Conservation (phyloP, 1,140 invertebrate species). For the Drosophila rufa region DNA sequence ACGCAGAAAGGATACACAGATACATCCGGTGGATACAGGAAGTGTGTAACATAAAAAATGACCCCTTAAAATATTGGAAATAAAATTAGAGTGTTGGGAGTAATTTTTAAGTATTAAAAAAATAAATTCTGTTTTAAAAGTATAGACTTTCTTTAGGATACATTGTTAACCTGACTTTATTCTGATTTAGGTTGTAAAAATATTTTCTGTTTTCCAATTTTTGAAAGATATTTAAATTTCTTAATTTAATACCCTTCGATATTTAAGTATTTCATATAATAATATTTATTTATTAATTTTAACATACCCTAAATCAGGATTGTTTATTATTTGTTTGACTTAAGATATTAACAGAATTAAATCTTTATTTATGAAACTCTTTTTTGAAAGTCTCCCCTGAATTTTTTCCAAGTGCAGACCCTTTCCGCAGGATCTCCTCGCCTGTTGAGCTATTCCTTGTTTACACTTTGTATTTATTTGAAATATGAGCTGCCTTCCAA, state of each 20-base stretch:
- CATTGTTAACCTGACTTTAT: too few species aligned
- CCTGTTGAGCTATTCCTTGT: slow-evolving; percentile 46
- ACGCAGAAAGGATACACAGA: slow-evolving; percentile 15
- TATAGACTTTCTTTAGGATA: too few species aligned
- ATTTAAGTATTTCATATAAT: too few species aligned
- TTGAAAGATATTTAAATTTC: too few species aligned
- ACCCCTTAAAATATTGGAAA: background rate
- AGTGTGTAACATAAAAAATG: background rate
- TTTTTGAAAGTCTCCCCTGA: fast-evolving
- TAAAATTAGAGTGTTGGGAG: background rate
- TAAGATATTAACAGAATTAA: background rate
- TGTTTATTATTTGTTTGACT: too few species aligned
- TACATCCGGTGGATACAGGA: slow-evolving; percentile 38
- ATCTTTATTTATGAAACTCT: background rate
- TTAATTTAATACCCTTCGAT: too few species aligned
- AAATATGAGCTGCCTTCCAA: slow-evolving; percentile 63
- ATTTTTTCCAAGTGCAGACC: background rate
- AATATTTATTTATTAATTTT: too few species aligned
- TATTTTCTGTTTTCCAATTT: too few species aligned
- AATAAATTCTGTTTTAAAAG: background rate
- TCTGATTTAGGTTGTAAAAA: too few species aligned
- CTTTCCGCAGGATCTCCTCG: slow-evolving; percentile 4
- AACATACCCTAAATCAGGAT: too few species aligned
- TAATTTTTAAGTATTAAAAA: background rate
- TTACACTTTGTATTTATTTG: slow-evolving; percentile 67